Percentiles rank a stretch among this genome's conserved stretches.
These are phyloP conservation scores for Cephalopachus bancanus DNA, from an alignment of 2,797 vertebrate species.

Conservation along the genomic window DNA sequence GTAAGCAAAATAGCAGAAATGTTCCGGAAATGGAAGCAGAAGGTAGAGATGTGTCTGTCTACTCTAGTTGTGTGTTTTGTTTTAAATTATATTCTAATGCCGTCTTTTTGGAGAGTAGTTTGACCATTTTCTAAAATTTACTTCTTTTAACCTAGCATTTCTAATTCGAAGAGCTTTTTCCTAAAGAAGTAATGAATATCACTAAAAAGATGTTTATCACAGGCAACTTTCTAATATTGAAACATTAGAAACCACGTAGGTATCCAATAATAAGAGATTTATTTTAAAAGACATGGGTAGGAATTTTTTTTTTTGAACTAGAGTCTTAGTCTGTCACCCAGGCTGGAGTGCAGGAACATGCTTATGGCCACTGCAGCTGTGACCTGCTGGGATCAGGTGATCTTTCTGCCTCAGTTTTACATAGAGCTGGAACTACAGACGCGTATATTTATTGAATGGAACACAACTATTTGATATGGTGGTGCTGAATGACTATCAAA, in stretches of 20 bases:
- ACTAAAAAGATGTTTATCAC: constrained; percentile 42
- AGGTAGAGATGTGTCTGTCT: not conserved
- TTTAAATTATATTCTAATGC: constrained; percentile 52
- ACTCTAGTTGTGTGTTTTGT: not conserved
- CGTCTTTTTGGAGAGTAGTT: not conserved
- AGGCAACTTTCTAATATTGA: constrained; percentile 24
- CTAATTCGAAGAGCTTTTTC: constrained; percentile 34
- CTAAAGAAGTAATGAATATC: constrained; percentile 36
- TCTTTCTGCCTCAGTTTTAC: too few species aligned
- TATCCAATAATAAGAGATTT: not conserved
- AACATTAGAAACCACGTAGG: constrained; percentile 41
- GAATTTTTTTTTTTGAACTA: too few species aligned
- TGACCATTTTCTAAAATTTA: constrained; percentile 4
- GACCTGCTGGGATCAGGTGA: too few species aligned
- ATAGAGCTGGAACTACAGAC: too few species aligned
- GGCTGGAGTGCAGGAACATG: too few species aligned
- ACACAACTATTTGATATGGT: constrained; percentile 13
- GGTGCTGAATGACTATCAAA: constrained; percentile 27
- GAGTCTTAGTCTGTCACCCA: too few species aligned
- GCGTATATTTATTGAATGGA: not conserved
- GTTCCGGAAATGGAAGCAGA: constrained; percentile 25
- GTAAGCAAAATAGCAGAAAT: constrained; percentile 46
- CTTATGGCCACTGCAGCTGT: too few species aligned
- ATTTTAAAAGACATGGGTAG: constrained; percentile 7
- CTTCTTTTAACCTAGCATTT: constrained; percentile 57